Conservation (phyloP, 2,797 vertebrate genomes). For the Xiphorhynchus erythropygius region DNA sequence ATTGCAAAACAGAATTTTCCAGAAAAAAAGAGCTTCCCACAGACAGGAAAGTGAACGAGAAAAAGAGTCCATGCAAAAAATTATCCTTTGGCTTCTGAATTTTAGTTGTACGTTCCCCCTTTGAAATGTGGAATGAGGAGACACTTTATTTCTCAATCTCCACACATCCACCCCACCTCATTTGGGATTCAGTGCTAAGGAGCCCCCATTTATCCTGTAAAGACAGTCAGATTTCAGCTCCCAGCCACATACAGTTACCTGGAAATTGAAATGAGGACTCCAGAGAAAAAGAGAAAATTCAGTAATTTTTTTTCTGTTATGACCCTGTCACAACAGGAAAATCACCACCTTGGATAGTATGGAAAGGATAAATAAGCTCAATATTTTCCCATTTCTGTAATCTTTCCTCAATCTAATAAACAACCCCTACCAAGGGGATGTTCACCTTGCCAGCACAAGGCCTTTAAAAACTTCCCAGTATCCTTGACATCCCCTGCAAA, state of each 20-base stretch:
- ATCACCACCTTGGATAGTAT: not conserved
- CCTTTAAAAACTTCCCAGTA: not conserved
- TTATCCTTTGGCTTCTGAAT: not conserved
- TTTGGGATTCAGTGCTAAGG: not conserved
- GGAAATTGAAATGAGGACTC: conserved; percentile 1
- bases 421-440: not conserved
- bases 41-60: not conserved
- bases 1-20: not conserved
- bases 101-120: not conserved
- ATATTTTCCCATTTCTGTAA: not conserved
- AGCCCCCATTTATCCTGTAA: not conserved
- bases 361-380: not conserved
- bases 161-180: not conserved
- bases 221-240: not conserved
- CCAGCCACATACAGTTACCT: not conserved
- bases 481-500: not conserved
- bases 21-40: not conserved
- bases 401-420: not conserved
- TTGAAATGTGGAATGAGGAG: not conserved
- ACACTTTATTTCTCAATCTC: not conserved
- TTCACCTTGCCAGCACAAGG: not conserved
- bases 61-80: not conserved
- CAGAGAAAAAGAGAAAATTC: not conserved
- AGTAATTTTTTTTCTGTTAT: not conserved
- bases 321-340: not conserved